Evolutionary conservation across 2,113 vertebrate genomes (phyloP).

Genomic region (Albula glossodonta): DNA sequence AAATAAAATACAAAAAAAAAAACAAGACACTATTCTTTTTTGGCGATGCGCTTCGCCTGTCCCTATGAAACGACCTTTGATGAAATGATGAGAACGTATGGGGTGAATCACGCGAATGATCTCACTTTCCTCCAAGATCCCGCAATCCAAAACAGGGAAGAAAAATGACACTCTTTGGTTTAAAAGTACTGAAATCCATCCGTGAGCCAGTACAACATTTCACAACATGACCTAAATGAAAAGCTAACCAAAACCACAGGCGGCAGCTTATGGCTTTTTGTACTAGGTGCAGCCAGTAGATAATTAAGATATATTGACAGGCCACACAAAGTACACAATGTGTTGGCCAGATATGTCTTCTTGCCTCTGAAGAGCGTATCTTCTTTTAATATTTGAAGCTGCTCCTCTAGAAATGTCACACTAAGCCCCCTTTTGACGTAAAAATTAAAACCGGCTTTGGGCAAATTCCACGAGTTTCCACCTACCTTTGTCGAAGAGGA

Average conservation of each 20-base stretch:
- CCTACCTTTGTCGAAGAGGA: slow-evolving; percentile 3
- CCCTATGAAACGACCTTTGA: too few species aligned
- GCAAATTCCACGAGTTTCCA: neutral
- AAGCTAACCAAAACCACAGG: slow-evolving; percentile 6
- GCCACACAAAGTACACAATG: slow-evolving; percentile 26
- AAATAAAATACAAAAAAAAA: neutral
- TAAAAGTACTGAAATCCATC: neutral
- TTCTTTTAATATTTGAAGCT: slow-evolving; percentile 32
- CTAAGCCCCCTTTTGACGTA: slow-evolving; percentile 16
- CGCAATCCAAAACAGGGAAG: neutral
- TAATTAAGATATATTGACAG: slow-evolving; percentile 27
- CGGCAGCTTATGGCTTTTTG: neutral
- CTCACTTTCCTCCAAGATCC: neutral
- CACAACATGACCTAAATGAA: neutral
- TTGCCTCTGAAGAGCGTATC: neutral
- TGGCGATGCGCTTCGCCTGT: neutral
- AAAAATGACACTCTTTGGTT: neutral
- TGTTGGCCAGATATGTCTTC: slow-evolving; percentile 25
- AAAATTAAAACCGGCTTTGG: slow-evolving; percentile 25
- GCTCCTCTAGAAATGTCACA: slow-evolving; percentile 32
- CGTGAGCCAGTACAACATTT: neutral
- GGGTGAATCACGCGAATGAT: neutral
- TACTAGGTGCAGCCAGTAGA: slow-evolving; percentile 9
- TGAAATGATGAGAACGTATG: neutral
- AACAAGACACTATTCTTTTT: neutral